Conservation (phyloP, 2,888 invertebrate species). For the Hymenopus coronatus region DNA sequence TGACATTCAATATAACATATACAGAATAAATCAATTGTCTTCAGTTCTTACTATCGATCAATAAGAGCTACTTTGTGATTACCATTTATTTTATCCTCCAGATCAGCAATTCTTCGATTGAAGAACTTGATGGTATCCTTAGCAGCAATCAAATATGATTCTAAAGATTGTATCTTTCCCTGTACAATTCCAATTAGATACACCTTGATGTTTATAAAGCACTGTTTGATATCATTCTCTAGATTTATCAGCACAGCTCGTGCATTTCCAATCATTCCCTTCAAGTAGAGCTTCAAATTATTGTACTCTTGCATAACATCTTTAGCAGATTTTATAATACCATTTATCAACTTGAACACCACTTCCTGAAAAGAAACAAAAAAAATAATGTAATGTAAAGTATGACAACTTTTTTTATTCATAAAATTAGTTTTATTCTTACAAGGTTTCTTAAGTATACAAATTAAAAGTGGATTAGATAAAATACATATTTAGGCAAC, state of each 20-base stretch:
- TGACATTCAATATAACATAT: too few species aligned
- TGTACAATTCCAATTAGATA: background rate
- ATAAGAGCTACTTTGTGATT: background rate
- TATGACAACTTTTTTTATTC: background rate
- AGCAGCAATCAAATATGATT: background rate
- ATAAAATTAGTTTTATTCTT: background rate
- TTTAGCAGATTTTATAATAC: background rate
- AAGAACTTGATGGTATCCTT: conserved; percentile 1
- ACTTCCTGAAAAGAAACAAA: background rate
- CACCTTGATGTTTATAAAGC: background rate
- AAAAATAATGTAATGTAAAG: background rate
- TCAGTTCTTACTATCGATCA: too few species aligned
- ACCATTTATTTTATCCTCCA: conserved; percentile 11
- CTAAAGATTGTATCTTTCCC: background rate
- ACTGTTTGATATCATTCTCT: background rate
- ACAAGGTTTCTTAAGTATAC: too few species aligned
- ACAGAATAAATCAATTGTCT: too few species aligned
- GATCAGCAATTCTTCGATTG: conserved; percentile 1
- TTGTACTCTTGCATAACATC: background rate
- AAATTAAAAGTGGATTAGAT: too few species aligned
- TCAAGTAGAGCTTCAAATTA: background rate
- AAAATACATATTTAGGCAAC: too few species aligned
- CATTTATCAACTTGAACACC: background rate
- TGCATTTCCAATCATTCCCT: background rate
- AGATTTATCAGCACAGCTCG: background rate